phyloP scores from a whole-genome alignment of 2,113 vertebrate species.

The Ailuropoda melanoleuca region DNA sequence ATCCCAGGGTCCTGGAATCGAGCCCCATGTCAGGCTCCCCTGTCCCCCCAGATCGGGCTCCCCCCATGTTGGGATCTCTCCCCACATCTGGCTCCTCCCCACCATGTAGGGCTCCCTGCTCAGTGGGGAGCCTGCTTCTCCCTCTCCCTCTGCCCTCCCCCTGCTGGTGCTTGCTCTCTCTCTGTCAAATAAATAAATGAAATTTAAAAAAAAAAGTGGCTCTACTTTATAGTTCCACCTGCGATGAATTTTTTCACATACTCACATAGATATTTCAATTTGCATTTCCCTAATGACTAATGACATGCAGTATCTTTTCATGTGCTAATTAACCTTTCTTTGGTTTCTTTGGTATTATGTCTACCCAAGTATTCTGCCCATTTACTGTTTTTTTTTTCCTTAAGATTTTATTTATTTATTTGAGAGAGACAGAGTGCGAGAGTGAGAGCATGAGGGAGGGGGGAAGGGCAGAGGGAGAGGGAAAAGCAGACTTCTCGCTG shows the following conservation, averaged over 20 bases:
- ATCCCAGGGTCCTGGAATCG: too few species aligned
- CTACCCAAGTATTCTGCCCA: neutral
- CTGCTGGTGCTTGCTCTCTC: too few species aligned
- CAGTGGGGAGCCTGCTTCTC: too few species aligned
- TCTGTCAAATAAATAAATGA: too few species aligned
- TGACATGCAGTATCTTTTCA: neutral
- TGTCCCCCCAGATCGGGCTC: too few species aligned
- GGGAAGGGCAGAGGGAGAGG: neutral
- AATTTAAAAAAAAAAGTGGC: too few species aligned
- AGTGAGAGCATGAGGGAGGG: neutral
- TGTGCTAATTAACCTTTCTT: neutral
- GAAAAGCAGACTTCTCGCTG: neutral
- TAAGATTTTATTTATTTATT: neutral
- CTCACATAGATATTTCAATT: neutral
- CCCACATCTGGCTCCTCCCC: too few species aligned
- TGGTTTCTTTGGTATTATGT: neutral
- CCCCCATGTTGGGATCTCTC: too few species aligned
- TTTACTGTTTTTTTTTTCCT: neutral
- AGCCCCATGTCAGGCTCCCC: too few species aligned
- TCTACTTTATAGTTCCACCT: neutral
- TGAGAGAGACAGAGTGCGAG: neutral
- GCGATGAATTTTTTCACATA: neutral
- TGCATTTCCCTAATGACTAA: neutral
- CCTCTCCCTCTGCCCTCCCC: too few species aligned
- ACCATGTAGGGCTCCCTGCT: too few species aligned